These are phyloP conservation scores for Anastatus disparis DNA, from an alignment of 1,140 invertebrate species.

Conservation along the genomic window DNA sequence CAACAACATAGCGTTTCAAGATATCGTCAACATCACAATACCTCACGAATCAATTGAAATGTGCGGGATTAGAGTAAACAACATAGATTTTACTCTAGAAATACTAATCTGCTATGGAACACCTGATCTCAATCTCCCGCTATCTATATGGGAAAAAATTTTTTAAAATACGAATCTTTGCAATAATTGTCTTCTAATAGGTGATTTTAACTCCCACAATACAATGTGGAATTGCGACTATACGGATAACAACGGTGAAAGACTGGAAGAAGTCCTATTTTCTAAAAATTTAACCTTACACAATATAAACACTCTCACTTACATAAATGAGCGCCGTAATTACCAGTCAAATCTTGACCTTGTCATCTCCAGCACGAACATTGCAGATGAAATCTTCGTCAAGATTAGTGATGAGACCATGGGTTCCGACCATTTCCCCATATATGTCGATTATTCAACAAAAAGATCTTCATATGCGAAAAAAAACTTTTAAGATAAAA, in stretches of 20 bases:
- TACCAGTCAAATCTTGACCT: too few species aligned
- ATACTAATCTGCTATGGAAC: too few species aligned
- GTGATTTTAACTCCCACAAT: too few species aligned
- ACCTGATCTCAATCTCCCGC: too few species aligned
- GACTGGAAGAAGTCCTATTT: background rate
- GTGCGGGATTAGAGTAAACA: background rate
- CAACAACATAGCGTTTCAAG: too few species aligned
- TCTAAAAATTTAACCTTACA: background rate
- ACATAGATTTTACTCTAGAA: background rate
- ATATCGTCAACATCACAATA: too few species aligned
- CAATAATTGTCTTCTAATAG: too few species aligned
- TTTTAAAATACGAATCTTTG: background rate
- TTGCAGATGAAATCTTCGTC: background rate
- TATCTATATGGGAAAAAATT: background rate
- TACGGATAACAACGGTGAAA: background rate
- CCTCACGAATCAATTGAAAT: background rate
- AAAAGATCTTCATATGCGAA: background rate
- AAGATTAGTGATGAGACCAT: too few species aligned
- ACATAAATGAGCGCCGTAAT: too few species aligned
- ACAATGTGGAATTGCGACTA: too few species aligned
- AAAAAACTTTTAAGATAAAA: background rate
- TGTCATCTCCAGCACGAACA: background rate
- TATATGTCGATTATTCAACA: background rate
- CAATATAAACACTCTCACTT: background rate
- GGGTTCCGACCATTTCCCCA: conserved; percentile 2